Conservation (phyloP, 2,113 vertebrate genomes). For the Falco punctatus region DNA sequence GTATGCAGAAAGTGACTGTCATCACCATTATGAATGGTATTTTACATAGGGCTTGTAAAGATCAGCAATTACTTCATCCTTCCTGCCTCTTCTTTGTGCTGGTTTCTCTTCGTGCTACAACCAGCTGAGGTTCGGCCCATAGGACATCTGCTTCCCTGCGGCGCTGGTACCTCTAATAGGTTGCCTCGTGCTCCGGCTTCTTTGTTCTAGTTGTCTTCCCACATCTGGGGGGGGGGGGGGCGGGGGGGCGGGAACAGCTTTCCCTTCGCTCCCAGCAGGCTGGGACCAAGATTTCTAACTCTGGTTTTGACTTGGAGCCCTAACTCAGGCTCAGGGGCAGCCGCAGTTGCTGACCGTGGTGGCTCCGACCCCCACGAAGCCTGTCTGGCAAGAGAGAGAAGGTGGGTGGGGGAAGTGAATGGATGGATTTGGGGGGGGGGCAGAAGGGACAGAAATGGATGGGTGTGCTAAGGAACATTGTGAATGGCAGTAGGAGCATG, state of each 20-base stretch:
- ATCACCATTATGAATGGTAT: slow-evolving; percentile 57
- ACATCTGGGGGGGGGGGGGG: neutral
- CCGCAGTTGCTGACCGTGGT: fast-evolving
- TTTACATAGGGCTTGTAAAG: slow-evolving; percentile 57
- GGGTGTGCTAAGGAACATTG: neutral
- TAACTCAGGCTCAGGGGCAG: neutral
- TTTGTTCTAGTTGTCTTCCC: neutral
- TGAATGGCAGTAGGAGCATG: too few species aligned
- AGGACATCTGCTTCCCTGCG: neutral
- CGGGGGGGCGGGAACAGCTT: neutral
- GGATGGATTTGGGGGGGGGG: neutral
- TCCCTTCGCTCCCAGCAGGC: neutral
- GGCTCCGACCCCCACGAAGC: neutral
- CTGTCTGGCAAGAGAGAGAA: neutral
- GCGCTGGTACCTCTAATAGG: neutral
- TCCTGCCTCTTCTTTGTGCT: slow-evolving; percentile 39
- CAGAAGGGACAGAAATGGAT: neutral
- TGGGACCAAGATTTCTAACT: neutral
- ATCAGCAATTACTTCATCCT: slow-evolving; percentile 64
- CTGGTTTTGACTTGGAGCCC: neutral
- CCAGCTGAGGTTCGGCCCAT: neutral
- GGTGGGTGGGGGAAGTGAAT: neutral
- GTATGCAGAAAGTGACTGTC: slow-evolving; percentile 52
- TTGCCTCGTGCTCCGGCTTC: neutral
- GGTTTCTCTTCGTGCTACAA: neutral